phyloP scores from a whole-genome alignment of 2,888 invertebrate genomes.

The Oscheius sp. region DNA sequence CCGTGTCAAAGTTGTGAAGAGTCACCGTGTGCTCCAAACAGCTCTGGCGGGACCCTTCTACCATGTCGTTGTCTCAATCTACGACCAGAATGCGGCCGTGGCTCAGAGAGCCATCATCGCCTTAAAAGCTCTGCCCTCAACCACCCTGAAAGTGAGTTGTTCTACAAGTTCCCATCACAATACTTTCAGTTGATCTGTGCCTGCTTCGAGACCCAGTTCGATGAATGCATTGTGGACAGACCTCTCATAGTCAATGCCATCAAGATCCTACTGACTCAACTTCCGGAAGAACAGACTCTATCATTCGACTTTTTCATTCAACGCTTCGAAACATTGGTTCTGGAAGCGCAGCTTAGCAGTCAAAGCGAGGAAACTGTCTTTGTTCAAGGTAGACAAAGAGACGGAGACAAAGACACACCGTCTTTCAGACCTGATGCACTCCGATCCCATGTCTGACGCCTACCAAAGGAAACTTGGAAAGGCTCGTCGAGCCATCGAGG shows the following conservation, averaged over 20 bases:
- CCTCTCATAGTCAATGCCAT: constrained; percentile 95
- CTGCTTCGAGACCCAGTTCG: constrained; percentile 97
- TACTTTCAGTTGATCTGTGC: constrained; percentile 73
- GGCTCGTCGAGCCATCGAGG: constrained; percentile 51
- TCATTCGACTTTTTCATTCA: constrained; percentile 96
- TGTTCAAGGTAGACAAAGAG: constrained; percentile 52
- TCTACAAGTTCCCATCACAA: background rate
- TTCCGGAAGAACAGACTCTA: constrained; percentile 88
- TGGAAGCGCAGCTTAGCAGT: constrained; percentile 88
- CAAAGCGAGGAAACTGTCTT: constrained; percentile 61
- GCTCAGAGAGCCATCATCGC: constrained; percentile 80
- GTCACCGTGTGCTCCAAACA: constrained; percentile 85
- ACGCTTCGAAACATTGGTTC: constrained; percentile 91
- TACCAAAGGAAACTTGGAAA: constrained; percentile 84
- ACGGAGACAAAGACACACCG: background rate
- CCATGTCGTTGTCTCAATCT: constrained; percentile 93
- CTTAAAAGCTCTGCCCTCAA: constrained; percentile 66
- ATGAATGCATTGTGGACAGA: constrained; percentile 93
- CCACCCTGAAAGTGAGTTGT: constrained; percentile 54
- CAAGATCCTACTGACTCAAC: constrained; percentile 91
- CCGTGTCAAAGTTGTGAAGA: constrained; percentile 88
- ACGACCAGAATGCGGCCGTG: constrained; percentile 93
- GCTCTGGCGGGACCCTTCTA: constrained; percentile 96
- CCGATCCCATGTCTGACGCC: constrained; percentile 87
- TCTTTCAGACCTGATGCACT: constrained; percentile 85